Conservation (phyloP, 2,797 vertebrate genomes). For the Sylvia borin region DNA sequence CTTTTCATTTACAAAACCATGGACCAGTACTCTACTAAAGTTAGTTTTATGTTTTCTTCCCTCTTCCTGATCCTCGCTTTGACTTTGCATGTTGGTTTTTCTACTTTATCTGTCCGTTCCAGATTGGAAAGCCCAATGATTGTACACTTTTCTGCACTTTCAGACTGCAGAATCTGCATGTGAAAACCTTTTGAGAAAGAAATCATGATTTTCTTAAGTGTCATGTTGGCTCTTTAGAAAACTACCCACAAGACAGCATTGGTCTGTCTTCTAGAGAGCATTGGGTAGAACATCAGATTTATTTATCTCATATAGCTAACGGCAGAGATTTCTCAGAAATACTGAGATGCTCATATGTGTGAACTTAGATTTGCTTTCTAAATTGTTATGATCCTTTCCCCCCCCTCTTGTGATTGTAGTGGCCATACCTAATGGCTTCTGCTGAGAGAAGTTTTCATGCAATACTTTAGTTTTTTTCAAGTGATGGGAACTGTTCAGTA, state of each 20-base stretch:
- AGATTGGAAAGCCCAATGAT: constrained; percentile 61
- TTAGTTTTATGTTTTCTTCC: constrained; percentile 14
- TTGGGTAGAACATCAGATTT: constrained; percentile 20
- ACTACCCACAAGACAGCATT: neutral
- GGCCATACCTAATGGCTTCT: constrained; percentile 20
- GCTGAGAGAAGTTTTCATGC: constrained; percentile 40
- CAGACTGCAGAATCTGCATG: constrained; percentile 57
- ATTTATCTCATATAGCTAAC: constrained; percentile 23
- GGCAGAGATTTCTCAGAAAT: constrained; percentile 29
- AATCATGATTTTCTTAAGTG: constrained; percentile 20
- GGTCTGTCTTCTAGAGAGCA: constrained; percentile 6
- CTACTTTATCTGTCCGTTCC: constrained; percentile 31
- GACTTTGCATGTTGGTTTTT: constrained; percentile 35
- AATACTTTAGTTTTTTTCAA: constrained; percentile 23
- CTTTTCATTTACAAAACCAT: constrained; percentile 26
- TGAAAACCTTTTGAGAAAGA: constrained; percentile 58
- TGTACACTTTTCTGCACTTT: constrained; percentile 66
- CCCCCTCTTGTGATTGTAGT: constrained; percentile 5
- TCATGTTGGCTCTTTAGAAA: constrained; percentile 47
- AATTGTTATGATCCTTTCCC: neutral
- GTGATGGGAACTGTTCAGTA: constrained; percentile 40
- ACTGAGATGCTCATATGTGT: neutral
- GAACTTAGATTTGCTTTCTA: constrained; percentile 9
- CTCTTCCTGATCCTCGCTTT: neutral
- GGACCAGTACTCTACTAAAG: constrained; percentile 23